Evolutionary conservation across 64 coral and sea anemone species (phyloP).

Genomic region (Cladopsammia gracilis): DNA sequence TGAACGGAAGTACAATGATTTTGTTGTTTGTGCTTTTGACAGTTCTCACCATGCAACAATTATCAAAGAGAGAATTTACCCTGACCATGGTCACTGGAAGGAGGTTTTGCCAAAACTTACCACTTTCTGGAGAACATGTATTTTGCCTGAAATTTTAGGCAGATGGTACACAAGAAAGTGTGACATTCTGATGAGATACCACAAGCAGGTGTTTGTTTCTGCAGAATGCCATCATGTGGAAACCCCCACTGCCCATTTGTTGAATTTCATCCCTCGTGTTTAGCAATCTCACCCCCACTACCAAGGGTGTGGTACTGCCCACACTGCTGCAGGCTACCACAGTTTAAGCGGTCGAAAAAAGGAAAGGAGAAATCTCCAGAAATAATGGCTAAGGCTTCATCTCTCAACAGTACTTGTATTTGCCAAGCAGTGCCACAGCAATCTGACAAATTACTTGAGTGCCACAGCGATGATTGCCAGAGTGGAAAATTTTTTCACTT

Average conservation of each 20-base stretch:
- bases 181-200: slow-evolving; percentile 17
- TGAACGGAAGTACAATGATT: too few species aligned
- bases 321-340: slow-evolving; percentile 28
- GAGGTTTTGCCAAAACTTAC: neutral
- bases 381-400: slow-evolving; percentile 3
- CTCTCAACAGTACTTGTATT: slow-evolving; percentile 10
- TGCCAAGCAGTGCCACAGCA: slow-evolving; percentile 15
- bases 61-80: slow-evolving; percentile 46
- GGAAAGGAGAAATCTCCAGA: slow-evolving; percentile 5
- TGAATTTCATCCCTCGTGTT: slow-evolving; percentile 63
- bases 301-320: slow-evolving; percentile 65
- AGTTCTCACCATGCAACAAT: too few species aligned
- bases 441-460: slow-evolving; percentile 47
- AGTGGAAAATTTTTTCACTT: slow-evolving; percentile 56
- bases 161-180: slow-evolving; percentile 60
- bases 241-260: slow-evolving; percentile 38
- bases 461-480: slow-evolving; percentile 37
- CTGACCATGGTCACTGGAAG: slow-evolving; percentile 14
- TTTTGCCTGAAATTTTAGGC: slow-evolving; percentile 69
- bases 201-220: neutral
- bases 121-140: slow-evolving; percentile 28
- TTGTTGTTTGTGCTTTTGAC: too few species aligned
- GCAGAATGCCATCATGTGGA: too few species aligned
- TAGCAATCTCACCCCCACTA: slow-evolving; percentile 54
- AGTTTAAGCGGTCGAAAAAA: slow-evolving; percentile 48